Percentiles rank a stretch among this genome's conserved stretches.
These are phyloP conservation scores for Scaptomyza hsui DNA, from an alignment of 1,140 invertebrate species.

Conservation along the genomic window DNA sequence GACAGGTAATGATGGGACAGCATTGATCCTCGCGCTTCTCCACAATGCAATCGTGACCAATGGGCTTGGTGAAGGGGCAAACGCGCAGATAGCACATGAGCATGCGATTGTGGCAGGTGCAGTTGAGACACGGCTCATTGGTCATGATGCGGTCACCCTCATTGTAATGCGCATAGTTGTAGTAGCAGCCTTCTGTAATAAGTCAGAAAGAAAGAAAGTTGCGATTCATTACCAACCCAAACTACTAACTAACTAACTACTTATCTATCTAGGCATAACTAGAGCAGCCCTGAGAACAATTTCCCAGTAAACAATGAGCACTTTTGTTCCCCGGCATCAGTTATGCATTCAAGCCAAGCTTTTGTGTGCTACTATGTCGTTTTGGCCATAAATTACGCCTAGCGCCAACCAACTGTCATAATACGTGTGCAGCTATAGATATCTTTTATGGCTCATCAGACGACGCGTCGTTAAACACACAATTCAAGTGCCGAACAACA, in stretches of 20 bases:
- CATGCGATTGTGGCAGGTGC: slow-evolving; percentile 97
- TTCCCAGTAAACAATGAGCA: slow-evolving; percentile 50
- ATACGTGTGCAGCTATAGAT: slow-evolving; percentile 60
- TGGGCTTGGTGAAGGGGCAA: slow-evolving; percentile 96
- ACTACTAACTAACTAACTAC: not conserved
- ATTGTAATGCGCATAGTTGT: slow-evolving; percentile 96
- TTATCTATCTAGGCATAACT: slow-evolving; percentile 44
- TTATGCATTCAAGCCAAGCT: slow-evolving; percentile 55
- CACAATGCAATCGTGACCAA: slow-evolving; percentile 94
- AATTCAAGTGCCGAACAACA: slow-evolving; percentile 38
- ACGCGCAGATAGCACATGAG: slow-evolving; percentile 97
- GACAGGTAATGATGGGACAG: slow-evolving; percentile 96
- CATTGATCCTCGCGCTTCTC: slow-evolving; percentile 96
- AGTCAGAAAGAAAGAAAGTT: slow-evolving; percentile 38
- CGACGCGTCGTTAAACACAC: slow-evolving; percentile 68
- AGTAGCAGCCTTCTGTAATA: slow-evolving; percentile 91
- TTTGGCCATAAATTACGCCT: slow-evolving; percentile 63
- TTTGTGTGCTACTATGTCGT: slow-evolving; percentile 64
- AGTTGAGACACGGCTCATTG: slow-evolving; percentile 97
- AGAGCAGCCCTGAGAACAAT: slow-evolving; percentile 54
- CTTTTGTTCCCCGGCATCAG: slow-evolving; percentile 40
- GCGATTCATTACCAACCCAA: slow-evolving; percentile 37
- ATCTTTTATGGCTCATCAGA: slow-evolving; percentile 74
- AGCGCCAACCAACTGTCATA: slow-evolving; percentile 72
- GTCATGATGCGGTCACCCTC: slow-evolving; percentile 96